These are phyloP conservation scores for Canis aureus DNA, from an alignment of 2,113 vertebrate genomes.

Conservation along the genomic window DNA sequence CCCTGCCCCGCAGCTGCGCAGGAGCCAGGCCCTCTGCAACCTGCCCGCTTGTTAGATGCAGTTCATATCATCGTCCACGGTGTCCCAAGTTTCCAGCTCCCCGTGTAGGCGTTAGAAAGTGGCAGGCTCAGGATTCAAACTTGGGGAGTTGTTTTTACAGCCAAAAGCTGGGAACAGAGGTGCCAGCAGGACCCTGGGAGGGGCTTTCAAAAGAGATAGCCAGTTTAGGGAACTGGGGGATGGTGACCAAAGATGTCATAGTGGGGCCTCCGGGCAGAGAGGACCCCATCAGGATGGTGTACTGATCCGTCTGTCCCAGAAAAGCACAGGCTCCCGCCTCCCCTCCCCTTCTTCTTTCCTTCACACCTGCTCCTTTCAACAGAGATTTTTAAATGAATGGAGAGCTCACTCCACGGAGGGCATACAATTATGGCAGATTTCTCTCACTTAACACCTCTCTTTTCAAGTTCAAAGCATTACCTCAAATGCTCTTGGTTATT, in stretches of 20 bases:
- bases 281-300: neutral
- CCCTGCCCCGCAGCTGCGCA: neutral
- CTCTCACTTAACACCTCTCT: neutral
- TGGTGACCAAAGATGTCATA: neutral
- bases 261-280: neutral
- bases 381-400: neutral
- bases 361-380: neutral
- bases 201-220: neutral
- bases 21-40: neutral
- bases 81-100: neutral
- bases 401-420: fast-evolving
- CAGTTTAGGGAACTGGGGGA: neutral
- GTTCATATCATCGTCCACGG: fast-evolving
- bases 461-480: neutral
- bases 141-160: neutral
- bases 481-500: neutral
- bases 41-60: neutral
- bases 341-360: neutral
- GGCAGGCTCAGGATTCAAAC: neutral
- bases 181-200: too few relatives aligned
- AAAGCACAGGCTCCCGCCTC: neutral
- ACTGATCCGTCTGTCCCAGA: neutral
- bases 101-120: neutral
- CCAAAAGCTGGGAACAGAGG: neutral
- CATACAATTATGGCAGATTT: neutral